Conservation (phyloP, 2,888 invertebrate genomes). For the Tetragonula carbonaria region DNA sequence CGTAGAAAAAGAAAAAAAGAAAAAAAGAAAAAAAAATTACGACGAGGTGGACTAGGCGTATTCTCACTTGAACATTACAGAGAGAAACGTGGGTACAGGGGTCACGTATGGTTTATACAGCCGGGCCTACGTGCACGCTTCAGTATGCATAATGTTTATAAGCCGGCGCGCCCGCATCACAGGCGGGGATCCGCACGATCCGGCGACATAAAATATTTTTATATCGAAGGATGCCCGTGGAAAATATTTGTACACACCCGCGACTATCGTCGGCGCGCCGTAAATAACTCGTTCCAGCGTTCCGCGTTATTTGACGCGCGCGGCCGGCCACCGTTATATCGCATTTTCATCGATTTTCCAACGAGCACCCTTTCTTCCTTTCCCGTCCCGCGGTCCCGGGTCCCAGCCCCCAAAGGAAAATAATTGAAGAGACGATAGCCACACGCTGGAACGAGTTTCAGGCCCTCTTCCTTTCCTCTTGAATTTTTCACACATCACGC, state of each 20-base stretch:
- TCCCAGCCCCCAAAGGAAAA: constrained; percentile 11
- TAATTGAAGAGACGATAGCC: constrained; percentile 58
- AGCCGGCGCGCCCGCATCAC: constrained; percentile 30
- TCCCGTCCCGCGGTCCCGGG: neutral
- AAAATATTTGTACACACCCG: constrained; percentile 51
- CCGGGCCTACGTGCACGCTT: constrained; percentile 11
- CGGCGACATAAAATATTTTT: constrained; percentile 60
- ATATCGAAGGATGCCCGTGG: constrained; percentile 26
- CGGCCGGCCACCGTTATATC: constrained; percentile 15
- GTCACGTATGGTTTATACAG: constrained; percentile 51
- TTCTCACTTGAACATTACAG: constrained; percentile 42
- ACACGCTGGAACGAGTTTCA: constrained; percentile 40
- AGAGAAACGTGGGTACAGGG: constrained; percentile 29
- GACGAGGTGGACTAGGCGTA: constrained; percentile 25
- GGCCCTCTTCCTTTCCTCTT: constrained; percentile 27
- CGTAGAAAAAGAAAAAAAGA: too few species aligned
- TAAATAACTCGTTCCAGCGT: constrained; percentile 42
- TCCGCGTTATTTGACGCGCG: constrained; percentile 18
- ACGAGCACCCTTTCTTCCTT: neutral
- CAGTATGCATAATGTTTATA: constrained; percentile 58
- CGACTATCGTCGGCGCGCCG: constrained; percentile 32
- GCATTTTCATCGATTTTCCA: constrained; percentile 47
- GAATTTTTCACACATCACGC: constrained; percentile 67
- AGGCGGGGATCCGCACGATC: constrained; percentile 20
- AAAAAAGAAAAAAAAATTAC: too few species aligned